Percentiles rank a stretch among this genome's conserved stretches.
Evolutionary conservation across 2,797 vertebrate genomes (phyloP).

Genomic region (Pipistrellus pygmaeus): DNA sequence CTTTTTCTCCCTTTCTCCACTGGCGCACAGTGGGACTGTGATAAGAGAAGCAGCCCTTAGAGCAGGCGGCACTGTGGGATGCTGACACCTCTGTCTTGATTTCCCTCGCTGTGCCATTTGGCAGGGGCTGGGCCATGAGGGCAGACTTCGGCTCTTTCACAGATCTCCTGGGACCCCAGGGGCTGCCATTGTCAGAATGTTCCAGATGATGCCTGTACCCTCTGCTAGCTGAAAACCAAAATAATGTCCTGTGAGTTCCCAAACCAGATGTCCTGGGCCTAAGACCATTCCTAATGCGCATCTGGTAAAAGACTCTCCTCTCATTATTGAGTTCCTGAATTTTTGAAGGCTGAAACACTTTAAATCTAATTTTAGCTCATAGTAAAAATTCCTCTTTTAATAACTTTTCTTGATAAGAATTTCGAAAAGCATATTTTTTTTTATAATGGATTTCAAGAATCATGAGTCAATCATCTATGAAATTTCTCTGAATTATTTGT

Average conservation of each 20-base stretch:
- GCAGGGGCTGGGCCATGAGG: background rate
- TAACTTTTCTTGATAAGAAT: constrained; percentile 17
- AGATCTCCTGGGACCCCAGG: background rate
- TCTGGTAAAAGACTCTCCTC: background rate
- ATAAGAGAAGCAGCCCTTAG: background rate
- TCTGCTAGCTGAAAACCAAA: background rate
- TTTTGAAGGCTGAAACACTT: background rate
- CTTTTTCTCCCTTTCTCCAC: background rate
- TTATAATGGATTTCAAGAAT: constrained; percentile 41
- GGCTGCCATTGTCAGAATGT: background rate
- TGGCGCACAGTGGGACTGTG: background rate
- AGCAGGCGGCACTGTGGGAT: background rate
- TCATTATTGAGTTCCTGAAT: background rate
- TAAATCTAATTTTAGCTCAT: background rate
- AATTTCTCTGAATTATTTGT: constrained; percentile 44
- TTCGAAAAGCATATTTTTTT: constrained; percentile 20
- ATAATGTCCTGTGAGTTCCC: background rate
- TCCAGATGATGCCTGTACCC: background rate
- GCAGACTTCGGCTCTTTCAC: background rate
- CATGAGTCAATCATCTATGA: background rate
- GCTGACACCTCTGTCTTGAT: background rate
- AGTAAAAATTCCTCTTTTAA: background rate
- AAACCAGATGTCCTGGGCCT: background rate
- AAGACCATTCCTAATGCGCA: background rate
- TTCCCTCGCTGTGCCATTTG: background rate